Conservation (phyloP, 64 coral and sea anemone genomes). For the Pachyseris speciosa region DNA sequence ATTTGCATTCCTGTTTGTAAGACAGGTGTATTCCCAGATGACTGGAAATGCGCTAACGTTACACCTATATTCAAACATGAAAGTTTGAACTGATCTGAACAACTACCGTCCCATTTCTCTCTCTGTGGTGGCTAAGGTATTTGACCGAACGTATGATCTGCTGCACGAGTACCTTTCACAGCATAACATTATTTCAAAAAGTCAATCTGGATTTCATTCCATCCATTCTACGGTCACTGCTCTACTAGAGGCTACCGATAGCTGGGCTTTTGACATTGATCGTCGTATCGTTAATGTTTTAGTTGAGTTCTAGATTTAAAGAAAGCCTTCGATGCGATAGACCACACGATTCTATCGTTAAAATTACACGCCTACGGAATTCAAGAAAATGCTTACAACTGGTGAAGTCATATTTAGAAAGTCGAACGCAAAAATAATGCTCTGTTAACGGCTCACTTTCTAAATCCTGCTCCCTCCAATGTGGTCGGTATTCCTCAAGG, state of each 20-base stretch:
- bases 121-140: conserved; percentile 11
- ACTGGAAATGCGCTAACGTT: too few species aligned
- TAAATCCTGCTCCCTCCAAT: neutral
- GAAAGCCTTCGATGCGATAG: too few species aligned
- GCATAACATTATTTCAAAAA: conserved; percentile 1
- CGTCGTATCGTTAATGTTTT: conserved; percentile 51
- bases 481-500: conserved; percentile 1
- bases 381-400: too few species aligned
- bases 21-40: too few species aligned
- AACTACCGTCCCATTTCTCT: conserved; percentile 12
- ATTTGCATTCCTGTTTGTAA: too few species aligned
- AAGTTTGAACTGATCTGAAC: neutral
- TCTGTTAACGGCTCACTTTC: neutral
- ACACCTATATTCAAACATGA: too few species aligned
- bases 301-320: too few species aligned
- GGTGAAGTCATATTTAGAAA: neutral
- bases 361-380: too few species aligned
- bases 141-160: conserved; percentile 6
- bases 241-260: conserved; percentile 40
- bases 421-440: neutral
- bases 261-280: conserved; percentile 54
- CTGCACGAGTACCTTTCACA: neutral
- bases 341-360: too few species aligned
- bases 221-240: conserved; percentile 49
- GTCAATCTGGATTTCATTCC: conserved; percentile 33